Evolutionary conservation across 2,888 invertebrate species (phyloP), one percentile per base, ranked within the genome.

Genomic region (Vanessa cardui): DNA sequence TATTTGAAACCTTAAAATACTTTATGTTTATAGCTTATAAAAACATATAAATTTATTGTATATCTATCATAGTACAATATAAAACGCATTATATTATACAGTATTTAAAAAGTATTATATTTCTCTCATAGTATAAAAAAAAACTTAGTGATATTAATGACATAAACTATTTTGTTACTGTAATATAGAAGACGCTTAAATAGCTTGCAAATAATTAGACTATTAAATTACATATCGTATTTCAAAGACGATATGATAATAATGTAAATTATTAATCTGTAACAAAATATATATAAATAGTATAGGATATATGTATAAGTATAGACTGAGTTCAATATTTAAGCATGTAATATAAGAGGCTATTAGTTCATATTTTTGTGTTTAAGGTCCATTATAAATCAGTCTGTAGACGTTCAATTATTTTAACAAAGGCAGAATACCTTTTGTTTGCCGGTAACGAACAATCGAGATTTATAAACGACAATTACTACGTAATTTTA

Each of bases 321-420:
- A 88, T 88, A 89, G 89, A 89, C 89, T 89, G 89, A 89, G 83
- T 81, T 84, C 72, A 73, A 77, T 80, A 80, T 68, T 72, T 77
- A 83, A 82, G 81, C 81, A 78, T 88, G 84, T 88, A 86, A 84
- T 26, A 58, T 68, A 67, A 86, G 76, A 74, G 74, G 61, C 72
- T 72, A 74, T 63, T 77, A 80, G 77, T 76, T 73, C 77, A 78
- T 79, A 62, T 71, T 67, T 69, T 69, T 81, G 77, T 74, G 75
- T 71, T 72, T 74, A 54, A 64, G 65, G 62, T 68, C 44, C 62
- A 33, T 56, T 33, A 60, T 63, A 68, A 71, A 69, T 69, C 65
- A 66, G 61, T 64, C 21, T 26, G 39, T 45, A 39, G 68, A 67
- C 64, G 67, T 68, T 64, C 64, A 68, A 70, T 70, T 64, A 67